Base-by-base conservation (phyloP, 2,888 invertebrate genomes). In the Linnaemya tessellans region DNA sequence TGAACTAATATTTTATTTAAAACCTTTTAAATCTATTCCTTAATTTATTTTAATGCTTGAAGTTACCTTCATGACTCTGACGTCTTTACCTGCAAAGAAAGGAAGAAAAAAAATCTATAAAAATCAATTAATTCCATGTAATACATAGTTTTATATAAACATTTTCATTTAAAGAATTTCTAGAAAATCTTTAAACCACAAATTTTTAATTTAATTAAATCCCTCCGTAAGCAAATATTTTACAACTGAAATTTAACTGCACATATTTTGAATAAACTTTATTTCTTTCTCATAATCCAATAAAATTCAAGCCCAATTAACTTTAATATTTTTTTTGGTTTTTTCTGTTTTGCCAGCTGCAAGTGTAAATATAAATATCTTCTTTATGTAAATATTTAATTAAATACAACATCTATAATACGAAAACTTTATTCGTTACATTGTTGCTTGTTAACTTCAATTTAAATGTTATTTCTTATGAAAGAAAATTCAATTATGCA, bases 261-360 rank as follows among this genome's bases (percentile, higher is more conserved):
- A 8, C 1, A 15, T 30, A 8, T 35, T 35, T 15, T 30, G 35
- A 49, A 9, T 20, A 18, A 51, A 62, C 25, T 25, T 30, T 41
- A 11, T 62, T 74, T 74, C 18, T 15, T 3, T 74, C 38, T 75
- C 22, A 1, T 54, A 54, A 54, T 64, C 18, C 25, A 75, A 64
- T 75, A 46, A 41, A 30, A 51, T 65, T 65, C 43, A 65, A 25
- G 41, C 51, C n/a, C 65, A 56, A 65, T 56, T 64, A 54, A 54
- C 38, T 64, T 75, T 64, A n/a, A n/a, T n/a, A n/a, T n/a, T n/a
- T n/a, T n/a, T n/a, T n/a, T n/a, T n/a, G n/a, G 9, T n/a, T 46
- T 18, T 25, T 35, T n/a, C n/a, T n/a, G n/a, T n/a, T n/a, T n/a
- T 18, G 2, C n/a, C 18, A 7, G 49, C 7, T 18, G 15, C 11